Evolutionary conservation across 1,140 invertebrate genomes (phyloP).

Genomic region (Atta colombica): DNA sequence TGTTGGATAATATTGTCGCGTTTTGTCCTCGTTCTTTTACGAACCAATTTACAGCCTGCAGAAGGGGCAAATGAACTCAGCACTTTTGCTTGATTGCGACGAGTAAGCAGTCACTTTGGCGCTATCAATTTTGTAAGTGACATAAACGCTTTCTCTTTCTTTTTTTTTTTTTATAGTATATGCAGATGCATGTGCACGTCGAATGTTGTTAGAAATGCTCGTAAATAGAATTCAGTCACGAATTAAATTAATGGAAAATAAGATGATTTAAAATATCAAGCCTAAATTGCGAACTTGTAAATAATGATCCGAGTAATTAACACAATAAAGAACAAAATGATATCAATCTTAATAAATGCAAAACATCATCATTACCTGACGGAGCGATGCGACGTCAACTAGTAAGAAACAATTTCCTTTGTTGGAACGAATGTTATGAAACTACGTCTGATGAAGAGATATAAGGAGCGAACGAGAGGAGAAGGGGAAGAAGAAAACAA

Average conservation of each 20-base stretch:
- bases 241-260: neutral
- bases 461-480: conserved; percentile 44
- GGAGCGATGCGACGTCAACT: conserved; percentile 14
- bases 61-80: conserved; percentile 32
- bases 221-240: neutral
- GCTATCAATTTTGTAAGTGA: conserved; percentile 29
- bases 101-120: conserved; percentile 29
- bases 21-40: conserved; percentile 44
- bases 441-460: conserved; percentile 53
- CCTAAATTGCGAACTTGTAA: neutral
- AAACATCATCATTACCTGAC: conserved; percentile 32
- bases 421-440: conserved; percentile 33
- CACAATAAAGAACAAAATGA: conserved; percentile 17
- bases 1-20: conserved; percentile 65
- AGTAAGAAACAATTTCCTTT: conserved; percentile 70
- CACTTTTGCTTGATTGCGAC: conserved; percentile 42
- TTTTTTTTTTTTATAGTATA: neutral
- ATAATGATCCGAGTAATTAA: conserved; percentile 32
- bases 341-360: conserved; percentile 56
- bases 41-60: conserved; percentile 60
- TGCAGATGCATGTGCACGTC: neutral
- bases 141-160: neutral
- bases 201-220: neutral
- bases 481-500: conserved; percentile 52
- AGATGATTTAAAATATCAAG: neutral